These are phyloP conservation scores for Aleadryas rufinucha DNA, from an alignment of 2,113 vertebrate species.

Conservation along the genomic window DNA sequence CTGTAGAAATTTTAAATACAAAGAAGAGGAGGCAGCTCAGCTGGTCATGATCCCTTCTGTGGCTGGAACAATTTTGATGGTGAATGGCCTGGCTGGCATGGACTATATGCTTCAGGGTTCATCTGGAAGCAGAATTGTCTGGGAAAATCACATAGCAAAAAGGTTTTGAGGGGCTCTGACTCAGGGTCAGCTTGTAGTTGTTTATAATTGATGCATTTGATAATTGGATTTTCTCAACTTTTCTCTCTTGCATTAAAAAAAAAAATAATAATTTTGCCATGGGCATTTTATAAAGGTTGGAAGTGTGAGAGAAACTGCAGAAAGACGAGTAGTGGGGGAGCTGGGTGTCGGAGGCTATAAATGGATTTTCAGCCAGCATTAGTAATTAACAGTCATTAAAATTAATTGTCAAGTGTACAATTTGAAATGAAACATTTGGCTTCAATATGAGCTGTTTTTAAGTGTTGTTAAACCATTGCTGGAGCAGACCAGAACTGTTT, in stretches of 20 bases:
- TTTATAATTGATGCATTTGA: neutral
- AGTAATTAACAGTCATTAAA: slow-evolving; percentile 66
- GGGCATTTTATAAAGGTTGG: slow-evolving; percentile 1
- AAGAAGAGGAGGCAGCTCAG: neutral
- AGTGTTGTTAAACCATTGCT: slow-evolving; percentile 46
- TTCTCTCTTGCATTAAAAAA: neutral
- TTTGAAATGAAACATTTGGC: slow-evolving; percentile 60
- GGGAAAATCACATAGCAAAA: neutral
- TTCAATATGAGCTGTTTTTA: slow-evolving; percentile 52
- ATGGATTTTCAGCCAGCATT: slow-evolving; percentile 47
- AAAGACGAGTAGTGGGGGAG: slow-evolving; percentile 10
- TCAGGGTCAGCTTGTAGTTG: neutral
- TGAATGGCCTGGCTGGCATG: neutral
- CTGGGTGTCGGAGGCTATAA: slow-evolving; percentile 33
- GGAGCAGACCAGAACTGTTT: slow-evolving; percentile 45
- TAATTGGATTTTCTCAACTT: neutral
- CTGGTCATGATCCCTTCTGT: neutral
- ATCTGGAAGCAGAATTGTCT: neutral
- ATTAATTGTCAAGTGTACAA: slow-evolving; percentile 62
- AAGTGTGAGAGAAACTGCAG: slow-evolving; percentile 31
- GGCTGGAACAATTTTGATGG: neutral
- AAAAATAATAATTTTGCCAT: neutral
- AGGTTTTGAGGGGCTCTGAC: neutral
- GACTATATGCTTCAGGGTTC: neutral
- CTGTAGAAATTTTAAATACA: neutral